phyloP scores from a whole-genome alignment of 2,888 invertebrate species.

The Catocala fraxini region DNA sequence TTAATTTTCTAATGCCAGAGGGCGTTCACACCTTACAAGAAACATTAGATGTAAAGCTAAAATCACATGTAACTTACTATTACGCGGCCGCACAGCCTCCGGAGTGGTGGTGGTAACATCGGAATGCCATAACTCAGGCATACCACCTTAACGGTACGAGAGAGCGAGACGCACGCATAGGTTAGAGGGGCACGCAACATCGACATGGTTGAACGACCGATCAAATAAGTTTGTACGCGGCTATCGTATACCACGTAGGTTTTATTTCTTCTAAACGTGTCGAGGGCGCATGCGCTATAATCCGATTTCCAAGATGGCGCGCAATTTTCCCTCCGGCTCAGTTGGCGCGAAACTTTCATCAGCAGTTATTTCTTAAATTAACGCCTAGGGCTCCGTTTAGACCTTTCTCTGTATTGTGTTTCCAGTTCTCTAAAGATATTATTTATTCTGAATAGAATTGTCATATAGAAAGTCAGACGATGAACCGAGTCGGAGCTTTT shows the following conservation, averaged over 20 bases:
- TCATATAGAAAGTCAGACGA: neutral
- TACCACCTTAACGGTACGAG: constrained; percentile 85
- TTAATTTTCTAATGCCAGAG: constrained; percentile 69
- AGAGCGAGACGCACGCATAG: constrained; percentile 67
- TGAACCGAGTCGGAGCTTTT: constrained; percentile 2
- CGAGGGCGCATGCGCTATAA: constrained; percentile 70
- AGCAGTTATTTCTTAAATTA: constrained; percentile 38
- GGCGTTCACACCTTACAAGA: constrained; percentile 71
- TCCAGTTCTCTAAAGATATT: neutral
- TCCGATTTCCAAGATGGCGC: constrained; percentile 75
- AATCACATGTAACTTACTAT: constrained; percentile 74
- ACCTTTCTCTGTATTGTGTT: neutral
- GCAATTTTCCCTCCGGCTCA: constrained; percentile 57
- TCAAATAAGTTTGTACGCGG: constrained; percentile 86
- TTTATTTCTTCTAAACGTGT: constrained; percentile 82
- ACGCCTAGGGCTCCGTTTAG: constrained; percentile 1
- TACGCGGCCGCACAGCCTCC: constrained; percentile 79
- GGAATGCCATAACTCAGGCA: constrained; percentile 86
- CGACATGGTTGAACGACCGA: constrained; percentile 87
- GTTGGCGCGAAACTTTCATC: constrained; percentile 56
- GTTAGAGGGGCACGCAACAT: constrained; percentile 62
- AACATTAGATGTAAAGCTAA: constrained; percentile 70
- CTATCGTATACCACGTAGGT: constrained; percentile 82
- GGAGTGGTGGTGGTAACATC: constrained; percentile 79
- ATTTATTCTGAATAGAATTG: constrained; percentile 7